Evolutionary conservation across 1,140 invertebrate genomes (phyloP), one percentile per base, ranked within the genome.

Genomic region (Aphelenchoides avenae): DNA sequence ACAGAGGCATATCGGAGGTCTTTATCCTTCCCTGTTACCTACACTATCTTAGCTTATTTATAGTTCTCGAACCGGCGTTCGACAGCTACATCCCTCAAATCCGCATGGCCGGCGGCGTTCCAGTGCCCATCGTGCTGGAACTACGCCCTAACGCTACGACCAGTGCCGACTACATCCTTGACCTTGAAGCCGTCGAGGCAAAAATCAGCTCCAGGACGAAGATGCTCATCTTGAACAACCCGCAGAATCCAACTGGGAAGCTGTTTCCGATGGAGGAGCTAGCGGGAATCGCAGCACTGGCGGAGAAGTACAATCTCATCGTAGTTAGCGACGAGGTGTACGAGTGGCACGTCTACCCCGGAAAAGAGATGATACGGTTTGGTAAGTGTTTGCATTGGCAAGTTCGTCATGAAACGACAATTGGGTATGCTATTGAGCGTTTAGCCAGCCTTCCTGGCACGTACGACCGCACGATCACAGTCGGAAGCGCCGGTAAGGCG

Each of bases 1-100:
- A n/a, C n/a, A n/a, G n/a, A n/a, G n/a, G n/a, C n/a, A n/a, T n/a
- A n/a, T n/a, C n/a, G n/a, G n/a, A n/a, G n/a, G n/a, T n/a, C n/a
- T n/a, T n/a, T n/a, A n/a, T n/a, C n/a, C n/a, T n/a, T n/a, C n/a
- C n/a, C n/a, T n/a, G n/a, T n/a, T n/a, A n/a, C n/a, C n/a, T n/a
- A n/a, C n/a, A n/a, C n/a, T n/a, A n/a, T 20, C 11, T 5, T 53
- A 60, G 66, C 0, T 57, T 81, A 78, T 80, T 91, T 57, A 92
- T 96, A 58, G 90, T 99, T 29, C 91, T 98, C 59, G 94, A 98
- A 78, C 94, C 94, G 6, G 97, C 88, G 78, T 98, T 93, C 78
- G 94, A 98, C 77, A 96, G 92, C 74, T 99, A 98, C 77, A 87
- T 88, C 57, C 90, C 91, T 1, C 93, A 97, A 87, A 86, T 96